phyloP scores from a whole-genome alignment of 2,113 vertebrate genomes.

The Saguinus imperator region DNA sequence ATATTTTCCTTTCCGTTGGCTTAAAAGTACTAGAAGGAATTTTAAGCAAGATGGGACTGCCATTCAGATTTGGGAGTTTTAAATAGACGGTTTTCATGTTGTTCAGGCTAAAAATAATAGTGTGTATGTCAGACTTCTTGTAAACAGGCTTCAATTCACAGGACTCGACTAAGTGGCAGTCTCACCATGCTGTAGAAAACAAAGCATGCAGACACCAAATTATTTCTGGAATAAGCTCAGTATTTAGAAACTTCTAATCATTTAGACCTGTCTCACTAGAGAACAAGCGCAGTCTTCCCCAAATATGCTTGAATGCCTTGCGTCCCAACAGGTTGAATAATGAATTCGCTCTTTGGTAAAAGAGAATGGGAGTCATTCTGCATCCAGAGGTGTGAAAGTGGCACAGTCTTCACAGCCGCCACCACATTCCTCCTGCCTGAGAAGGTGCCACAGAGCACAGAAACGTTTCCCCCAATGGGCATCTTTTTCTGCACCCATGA shows the following conservation, averaged over 20 bases:
- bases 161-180: neutral
- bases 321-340: neutral
- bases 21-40: constrained; percentile 54
- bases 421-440: constrained; percentile 54
- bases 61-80: constrained; percentile 46
- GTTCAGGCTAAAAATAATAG: constrained; percentile 59
- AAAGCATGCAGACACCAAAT: neutral
- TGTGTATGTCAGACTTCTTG: neutral
- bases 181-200: neutral
- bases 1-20: neutral
- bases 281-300: neutral
- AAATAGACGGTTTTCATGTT: constrained; percentile 47
- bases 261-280: neutral
- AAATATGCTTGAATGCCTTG: neutral
- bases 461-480: constrained; percentile 26
- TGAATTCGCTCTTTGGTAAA: neutral
- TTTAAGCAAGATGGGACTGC: constrained; percentile 33
- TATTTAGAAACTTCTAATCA: neutral
- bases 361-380: constrained; percentile 31
- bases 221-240: constrained; percentile 23
- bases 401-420: constrained; percentile 2
- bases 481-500: constrained; percentile 74
- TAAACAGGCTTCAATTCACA: constrained; percentile 43
- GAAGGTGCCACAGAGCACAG: constrained; percentile 8
- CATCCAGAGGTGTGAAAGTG: neutral